Evolutionary conservation across 1,140 invertebrate genomes (phyloP).

Genomic region (Bombus turneri): DNA sequence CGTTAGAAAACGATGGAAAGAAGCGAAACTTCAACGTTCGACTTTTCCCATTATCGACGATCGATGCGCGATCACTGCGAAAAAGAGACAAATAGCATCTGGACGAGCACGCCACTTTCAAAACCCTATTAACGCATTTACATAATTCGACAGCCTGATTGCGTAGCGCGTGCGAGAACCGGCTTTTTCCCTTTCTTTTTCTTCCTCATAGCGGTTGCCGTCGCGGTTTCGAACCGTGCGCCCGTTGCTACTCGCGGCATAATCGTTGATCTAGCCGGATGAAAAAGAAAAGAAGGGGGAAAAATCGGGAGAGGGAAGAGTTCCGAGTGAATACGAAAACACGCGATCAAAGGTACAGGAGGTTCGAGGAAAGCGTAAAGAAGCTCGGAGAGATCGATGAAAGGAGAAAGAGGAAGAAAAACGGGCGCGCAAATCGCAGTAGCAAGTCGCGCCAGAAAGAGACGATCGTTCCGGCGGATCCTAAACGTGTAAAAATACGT

Average conservation of each 20-base stretch:
- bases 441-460: conserved; percentile 40
- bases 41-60: conserved; percentile 16
- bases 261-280: conserved; percentile 31
- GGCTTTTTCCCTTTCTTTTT: conserved; percentile 15
- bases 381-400: not conserved
- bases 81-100: not conserved
- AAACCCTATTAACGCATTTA: not conserved
- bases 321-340: not conserved
- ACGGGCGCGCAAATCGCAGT: conserved; percentile 41
- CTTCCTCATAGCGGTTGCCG: conserved; percentile 14
- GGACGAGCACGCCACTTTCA: not conserved
- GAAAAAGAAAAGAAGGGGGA: not conserved
- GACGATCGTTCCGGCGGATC: conserved; percentile 51
- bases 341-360: not conserved
- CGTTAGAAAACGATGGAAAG: not conserved
- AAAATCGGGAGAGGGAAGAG: not conserved
- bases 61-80: conserved; percentile 29
- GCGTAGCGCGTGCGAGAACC: conserved; percentile 11
- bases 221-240: conserved; percentile 36
- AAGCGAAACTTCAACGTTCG: conserved; percentile 14
- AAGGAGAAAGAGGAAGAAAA: not conserved
- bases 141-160: not conserved
- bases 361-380: not conserved
- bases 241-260: conserved; percentile 50
- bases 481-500: conserved; percentile 76